Percentiles rank a stretch among this genome's conserved stretches.
phyloP scores from a whole-genome alignment of 1,140 invertebrate species.

The Drosophila sulfurigaster region DNA sequence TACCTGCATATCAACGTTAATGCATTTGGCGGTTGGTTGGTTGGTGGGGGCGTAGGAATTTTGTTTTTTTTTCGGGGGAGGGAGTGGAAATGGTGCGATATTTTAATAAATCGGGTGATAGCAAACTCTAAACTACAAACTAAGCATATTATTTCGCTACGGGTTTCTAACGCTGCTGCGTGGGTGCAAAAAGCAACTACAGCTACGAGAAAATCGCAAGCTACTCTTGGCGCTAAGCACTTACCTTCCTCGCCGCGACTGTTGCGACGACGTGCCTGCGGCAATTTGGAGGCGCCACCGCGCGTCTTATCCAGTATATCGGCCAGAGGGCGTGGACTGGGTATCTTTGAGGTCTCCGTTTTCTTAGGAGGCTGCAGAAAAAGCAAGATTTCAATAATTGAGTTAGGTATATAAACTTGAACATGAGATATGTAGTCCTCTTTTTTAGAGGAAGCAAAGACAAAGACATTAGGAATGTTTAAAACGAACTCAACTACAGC shows the following conservation, averaged over 20 bases:
- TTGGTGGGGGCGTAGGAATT: background rate
- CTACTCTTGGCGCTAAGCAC: slow-evolving; percentile 23
- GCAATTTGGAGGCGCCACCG: slow-evolving; percentile 69
- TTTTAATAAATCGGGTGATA: slow-evolving; percentile 71
- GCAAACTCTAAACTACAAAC: slow-evolving; percentile 57
- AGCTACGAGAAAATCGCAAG: slow-evolving; percentile 42
- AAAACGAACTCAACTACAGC: too few relatives aligned
- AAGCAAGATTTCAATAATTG: background rate
- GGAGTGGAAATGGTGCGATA: slow-evolving; percentile 52
- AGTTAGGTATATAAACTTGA: too few relatives aligned
- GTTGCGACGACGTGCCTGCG: slow-evolving; percentile 67
- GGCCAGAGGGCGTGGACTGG: slow-evolving; percentile 77
- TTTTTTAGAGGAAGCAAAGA: too few relatives aligned
- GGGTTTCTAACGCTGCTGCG: slow-evolving; percentile 65
- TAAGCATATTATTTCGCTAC: slow-evolving; percentile 46
- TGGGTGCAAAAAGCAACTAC: slow-evolving; percentile 58
- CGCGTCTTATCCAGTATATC: slow-evolving; percentile 79
- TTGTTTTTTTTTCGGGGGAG: background rate
- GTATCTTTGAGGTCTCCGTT: slow-evolving; percentile 74
- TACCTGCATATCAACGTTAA: slow-evolving; percentile 59
- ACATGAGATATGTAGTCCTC: too few relatives aligned
- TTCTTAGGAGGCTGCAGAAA: slow-evolving; percentile 70
- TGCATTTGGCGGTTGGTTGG: background rate
- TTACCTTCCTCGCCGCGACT: slow-evolving; percentile 78
- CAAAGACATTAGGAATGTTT: too few relatives aligned